phyloP scores from a whole-genome alignment of 1,140 invertebrate species.

The Theocolax elegans region DNA sequence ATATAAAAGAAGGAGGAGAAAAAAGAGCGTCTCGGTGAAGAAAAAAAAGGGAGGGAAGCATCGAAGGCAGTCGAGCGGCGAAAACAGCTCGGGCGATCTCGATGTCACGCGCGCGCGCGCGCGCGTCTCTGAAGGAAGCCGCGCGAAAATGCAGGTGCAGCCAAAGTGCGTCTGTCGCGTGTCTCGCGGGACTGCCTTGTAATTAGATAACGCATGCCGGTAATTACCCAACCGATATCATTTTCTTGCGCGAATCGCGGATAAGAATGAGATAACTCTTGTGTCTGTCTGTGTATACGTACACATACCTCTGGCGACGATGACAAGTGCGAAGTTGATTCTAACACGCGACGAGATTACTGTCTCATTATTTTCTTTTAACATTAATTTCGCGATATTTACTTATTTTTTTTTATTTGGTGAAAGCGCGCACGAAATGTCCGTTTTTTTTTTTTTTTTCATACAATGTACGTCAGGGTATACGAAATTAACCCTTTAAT shows the following conservation, averaged over 20 bases:
- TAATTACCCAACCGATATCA: constrained; percentile 3
- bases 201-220: constrained; percentile 26
- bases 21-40: too few relatives aligned
- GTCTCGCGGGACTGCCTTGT: constrained; percentile 6
- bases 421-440: too few relatives aligned
- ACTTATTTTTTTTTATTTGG: too few relatives aligned
- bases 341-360: neutral
- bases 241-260: neutral
- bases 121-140: too few relatives aligned
- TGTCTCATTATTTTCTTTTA: neutral
- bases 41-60: neutral
- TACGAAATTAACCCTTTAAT: too few relatives aligned
- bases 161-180: constrained; percentile 26
- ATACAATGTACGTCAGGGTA: too few relatives aligned
- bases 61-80: too few relatives aligned
- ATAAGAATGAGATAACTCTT: neutral
- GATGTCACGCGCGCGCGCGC: too few relatives aligned
- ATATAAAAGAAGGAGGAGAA: too few relatives aligned
- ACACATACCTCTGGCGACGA: neutral
- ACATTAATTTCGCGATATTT: too few relatives aligned
- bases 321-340: neutral
- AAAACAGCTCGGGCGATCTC: too few relatives aligned
- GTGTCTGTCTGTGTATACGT: neutral
- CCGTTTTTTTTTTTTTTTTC: too few relatives aligned
- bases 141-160: constrained; percentile 3